Percentiles rank a stretch among this genome's conserved stretches.
Conservation (phyloP, 2,888 invertebrate species). For the Xestia c-nigrum region DNA sequence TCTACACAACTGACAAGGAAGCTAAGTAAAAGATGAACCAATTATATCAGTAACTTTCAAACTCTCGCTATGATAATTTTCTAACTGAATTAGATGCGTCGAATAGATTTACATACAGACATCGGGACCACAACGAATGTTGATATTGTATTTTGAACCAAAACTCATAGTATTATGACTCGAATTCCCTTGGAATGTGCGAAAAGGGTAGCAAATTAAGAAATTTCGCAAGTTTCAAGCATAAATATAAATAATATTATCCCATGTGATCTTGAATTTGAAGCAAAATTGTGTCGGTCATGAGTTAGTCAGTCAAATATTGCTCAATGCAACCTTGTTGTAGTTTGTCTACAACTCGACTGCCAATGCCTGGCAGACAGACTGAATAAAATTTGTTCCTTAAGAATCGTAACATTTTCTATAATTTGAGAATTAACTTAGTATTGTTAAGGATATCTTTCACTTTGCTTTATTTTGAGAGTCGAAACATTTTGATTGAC, state of each 20-base stretch:
- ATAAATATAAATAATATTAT: slow-evolving; percentile 17
- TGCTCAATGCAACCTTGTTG: not conserved
- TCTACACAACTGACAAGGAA: not conserved
- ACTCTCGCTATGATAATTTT: not conserved
- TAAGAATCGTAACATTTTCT: not conserved
- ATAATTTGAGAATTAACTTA: no score
- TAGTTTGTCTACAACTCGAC: not conserved
- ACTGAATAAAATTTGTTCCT: not conserved
- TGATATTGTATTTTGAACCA: slow-evolving; percentile 6
- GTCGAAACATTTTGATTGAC: not conserved
- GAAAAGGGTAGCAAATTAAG: slow-evolving; percentile 4
- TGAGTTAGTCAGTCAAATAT: not conserved
- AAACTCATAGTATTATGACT: not conserved
- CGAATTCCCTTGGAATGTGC: not conserved
- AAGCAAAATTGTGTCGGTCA: not conserved
- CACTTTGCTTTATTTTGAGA: not conserved
- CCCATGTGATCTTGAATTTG: slow-evolving; percentile 1
- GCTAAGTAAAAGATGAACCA: no score
- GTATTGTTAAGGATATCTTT: no score
- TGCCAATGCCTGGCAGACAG: not conserved
- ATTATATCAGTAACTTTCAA: not conserved
- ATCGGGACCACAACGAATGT: not conserved
- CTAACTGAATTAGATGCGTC: slow-evolving; percentile 3
- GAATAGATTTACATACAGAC: slow-evolving; percentile 18
- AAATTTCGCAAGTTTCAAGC: slow-evolving; percentile 3